Conservation (phyloP, 1,140 invertebrate species). For the Aphelenchoides fujianensis region DNA sequence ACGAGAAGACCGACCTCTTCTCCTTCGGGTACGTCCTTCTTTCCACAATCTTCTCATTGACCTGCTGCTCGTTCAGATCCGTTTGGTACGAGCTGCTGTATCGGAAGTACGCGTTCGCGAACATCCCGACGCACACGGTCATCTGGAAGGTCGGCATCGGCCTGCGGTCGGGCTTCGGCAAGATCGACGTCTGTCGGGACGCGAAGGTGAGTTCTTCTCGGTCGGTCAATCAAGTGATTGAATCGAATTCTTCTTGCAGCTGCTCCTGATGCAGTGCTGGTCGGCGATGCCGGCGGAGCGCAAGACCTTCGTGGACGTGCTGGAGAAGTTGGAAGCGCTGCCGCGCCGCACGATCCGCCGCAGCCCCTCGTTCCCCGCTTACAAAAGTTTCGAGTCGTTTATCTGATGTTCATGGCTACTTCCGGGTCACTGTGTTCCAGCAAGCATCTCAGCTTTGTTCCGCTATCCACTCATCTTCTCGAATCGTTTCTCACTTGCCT, state of each 20-base stretch:
- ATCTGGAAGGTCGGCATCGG: slow-evolving; percentile 97
- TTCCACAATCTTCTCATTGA: slow-evolving; percentile 19
- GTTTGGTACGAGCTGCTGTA: slow-evolving; percentile 97
- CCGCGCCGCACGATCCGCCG: slow-evolving; percentile 83
- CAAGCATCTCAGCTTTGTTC: background rate
- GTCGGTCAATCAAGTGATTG: background rate
- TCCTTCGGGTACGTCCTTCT: slow-evolving; percentile 80
- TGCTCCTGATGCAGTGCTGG: slow-evolving; percentile 95
- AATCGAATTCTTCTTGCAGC: slow-evolving; percentile 68
- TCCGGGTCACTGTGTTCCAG: background rate
- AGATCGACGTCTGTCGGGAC: slow-evolving; percentile 87
- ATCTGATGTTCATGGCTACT: slow-evolving; percentile 35
- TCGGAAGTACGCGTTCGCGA: slow-evolving; percentile 91
- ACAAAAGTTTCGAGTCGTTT: slow-evolving; percentile 52
- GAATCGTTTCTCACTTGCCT: background rate
- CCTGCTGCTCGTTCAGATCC: slow-evolving; percentile 70
- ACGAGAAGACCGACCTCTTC: slow-evolving; percentile 86
- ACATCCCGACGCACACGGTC: slow-evolving; percentile 84
- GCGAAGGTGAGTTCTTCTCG: slow-evolving; percentile 75
- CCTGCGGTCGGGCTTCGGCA: slow-evolving; percentile 88
- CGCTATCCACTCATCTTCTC: too few species aligned
- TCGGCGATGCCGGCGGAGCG: slow-evolving; percentile 77
- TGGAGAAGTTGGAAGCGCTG: slow-evolving; percentile 80
- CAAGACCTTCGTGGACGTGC: slow-evolving; percentile 81
- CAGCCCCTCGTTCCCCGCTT: slow-evolving; percentile 74